phyloP scores from a whole-genome alignment of 2,888 invertebrate species.

The Carterocephalus palaemon region DNA sequence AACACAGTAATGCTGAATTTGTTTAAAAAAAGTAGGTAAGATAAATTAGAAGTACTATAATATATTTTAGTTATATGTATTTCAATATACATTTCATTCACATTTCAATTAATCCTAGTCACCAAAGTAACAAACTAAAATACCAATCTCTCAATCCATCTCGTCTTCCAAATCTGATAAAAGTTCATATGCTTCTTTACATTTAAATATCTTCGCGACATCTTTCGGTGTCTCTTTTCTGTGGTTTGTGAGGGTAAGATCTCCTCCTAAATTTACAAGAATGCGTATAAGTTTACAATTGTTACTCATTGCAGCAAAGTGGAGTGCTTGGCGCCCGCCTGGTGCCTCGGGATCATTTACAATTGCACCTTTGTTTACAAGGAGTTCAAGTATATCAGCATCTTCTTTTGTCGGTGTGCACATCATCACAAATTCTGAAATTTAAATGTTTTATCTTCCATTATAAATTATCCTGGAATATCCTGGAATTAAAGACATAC shows the following conservation, averaged over 20 bases:
- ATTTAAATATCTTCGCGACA: conserved; percentile 54
- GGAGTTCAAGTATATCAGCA: conserved; percentile 51
- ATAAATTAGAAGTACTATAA: too few species aligned
- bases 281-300: conserved; percentile 54
- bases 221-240: conserved; percentile 59
- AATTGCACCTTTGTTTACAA: conserved; percentile 54
- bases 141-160: conserved; percentile 8
- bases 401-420: conserved; percentile 55
- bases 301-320: conserved; percentile 73
- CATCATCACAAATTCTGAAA: conserved; percentile 66
- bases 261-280: conserved; percentile 56
- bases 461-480: too few species aligned
- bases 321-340: conserved; percentile 67
- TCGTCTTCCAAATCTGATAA: conserved; percentile 39
- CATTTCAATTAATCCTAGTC: too few species aligned
- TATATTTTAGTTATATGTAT: too few species aligned
- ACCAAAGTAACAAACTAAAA: too few species aligned
- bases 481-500: neutral
- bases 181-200: conserved; percentile 45
- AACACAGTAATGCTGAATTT: too few species aligned
- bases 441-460: neutral
- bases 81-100: too few species aligned
- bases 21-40: too few species aligned
- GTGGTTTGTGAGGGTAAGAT: conserved; percentile 50
- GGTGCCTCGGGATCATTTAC: conserved; percentile 57